Evolutionary conservation across 2,113 vertebrate genomes (phyloP).

Genomic region (Crocuta crocuta): DNA sequence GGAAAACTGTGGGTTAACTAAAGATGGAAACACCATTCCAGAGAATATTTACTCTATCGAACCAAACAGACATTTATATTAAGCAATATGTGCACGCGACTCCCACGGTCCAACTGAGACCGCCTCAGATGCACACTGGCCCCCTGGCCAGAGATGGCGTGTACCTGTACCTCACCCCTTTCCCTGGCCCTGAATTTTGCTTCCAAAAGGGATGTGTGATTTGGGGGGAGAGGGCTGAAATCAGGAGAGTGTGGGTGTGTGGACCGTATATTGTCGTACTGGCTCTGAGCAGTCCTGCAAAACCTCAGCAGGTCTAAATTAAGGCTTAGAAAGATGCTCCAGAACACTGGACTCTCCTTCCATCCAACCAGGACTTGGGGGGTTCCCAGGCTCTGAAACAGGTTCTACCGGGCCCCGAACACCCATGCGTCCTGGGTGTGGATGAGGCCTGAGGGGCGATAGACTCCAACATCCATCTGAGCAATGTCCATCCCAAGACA

Average conservation of each 20-base stretch:
- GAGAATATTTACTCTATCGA: neutral
- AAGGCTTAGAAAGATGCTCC: conserved; percentile 9
- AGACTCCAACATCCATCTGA: neutral
- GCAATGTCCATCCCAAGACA: neutral
- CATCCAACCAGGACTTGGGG: neutral
- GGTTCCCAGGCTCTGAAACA: neutral
- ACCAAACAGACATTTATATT: neutral
- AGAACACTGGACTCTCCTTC: neutral
- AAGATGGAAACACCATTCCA: neutral
- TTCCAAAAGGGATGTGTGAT: neutral
- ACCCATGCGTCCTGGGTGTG: neutral
- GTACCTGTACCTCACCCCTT: neutral
- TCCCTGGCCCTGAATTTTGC: neutral
- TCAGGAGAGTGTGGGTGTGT: neutral
- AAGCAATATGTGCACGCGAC: neutral
- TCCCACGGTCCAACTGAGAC: neutral
- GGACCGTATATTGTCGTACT: neutral
- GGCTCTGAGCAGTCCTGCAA: neutral
- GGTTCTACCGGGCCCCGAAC: neutral
- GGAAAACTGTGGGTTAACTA: neutral
- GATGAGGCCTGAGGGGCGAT: neutral
- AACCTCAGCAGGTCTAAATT: neutral
- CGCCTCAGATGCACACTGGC: neutral
- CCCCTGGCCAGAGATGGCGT: neutral
- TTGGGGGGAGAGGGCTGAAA: neutral